Conservation (phyloP, 2,797 vertebrate species). For the Morelia viridis region DNA sequence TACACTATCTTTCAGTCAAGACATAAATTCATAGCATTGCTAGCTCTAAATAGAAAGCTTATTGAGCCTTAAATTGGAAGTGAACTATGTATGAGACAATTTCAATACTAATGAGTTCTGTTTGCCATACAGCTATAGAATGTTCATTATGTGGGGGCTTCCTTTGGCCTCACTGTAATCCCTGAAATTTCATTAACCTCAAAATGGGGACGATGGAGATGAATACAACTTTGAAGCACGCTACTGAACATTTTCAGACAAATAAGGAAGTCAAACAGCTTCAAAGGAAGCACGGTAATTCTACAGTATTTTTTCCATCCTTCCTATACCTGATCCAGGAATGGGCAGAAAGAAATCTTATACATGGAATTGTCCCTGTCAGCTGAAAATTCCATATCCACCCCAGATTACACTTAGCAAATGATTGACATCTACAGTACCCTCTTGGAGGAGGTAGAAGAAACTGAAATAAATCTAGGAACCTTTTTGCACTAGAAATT, state of each 20-base stretch:
- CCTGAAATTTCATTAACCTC: rapidly evolving
- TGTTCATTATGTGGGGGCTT: constrained; percentile 1
- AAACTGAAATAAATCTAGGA: background rate
- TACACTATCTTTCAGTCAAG: constrained; percentile 43
- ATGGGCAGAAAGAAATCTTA: background rate
- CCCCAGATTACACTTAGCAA: background rate
- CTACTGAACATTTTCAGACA: background rate
- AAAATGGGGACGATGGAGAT: background rate
- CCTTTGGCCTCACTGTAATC: background rate
- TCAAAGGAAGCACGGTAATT: background rate
- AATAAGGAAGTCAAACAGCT: background rate
- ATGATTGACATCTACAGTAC: background rate
- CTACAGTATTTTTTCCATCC: background rate
- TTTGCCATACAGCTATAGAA: background rate
- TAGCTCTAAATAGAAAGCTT: constrained; percentile 46
- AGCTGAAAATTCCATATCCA: background rate
- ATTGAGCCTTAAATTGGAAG: constrained; percentile 51
- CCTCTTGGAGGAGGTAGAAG: background rate
- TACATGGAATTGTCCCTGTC: background rate
- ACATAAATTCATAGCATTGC: constrained; percentile 42
- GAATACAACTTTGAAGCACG: background rate
- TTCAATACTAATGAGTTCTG: constrained; percentile 55
- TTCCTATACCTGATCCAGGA: background rate
- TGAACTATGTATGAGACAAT: constrained; percentile 44
- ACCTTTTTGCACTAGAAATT: background rate